Conservation (phyloP, 2,888 invertebrate species). For the Venustoraphidia nigricollis region DNA sequence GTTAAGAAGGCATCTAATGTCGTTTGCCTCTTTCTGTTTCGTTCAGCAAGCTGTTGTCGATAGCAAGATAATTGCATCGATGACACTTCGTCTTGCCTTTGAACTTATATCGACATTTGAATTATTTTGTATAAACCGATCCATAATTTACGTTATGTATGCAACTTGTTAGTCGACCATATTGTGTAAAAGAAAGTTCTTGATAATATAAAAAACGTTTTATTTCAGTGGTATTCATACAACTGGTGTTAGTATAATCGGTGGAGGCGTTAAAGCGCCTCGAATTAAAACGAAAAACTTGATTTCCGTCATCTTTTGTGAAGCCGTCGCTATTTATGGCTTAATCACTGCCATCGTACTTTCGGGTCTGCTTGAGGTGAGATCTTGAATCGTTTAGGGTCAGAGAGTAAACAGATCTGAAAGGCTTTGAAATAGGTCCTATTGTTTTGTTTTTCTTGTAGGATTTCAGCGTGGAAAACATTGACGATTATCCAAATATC, state of each 20-base stretch:
- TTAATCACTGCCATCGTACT: slow-evolving; percentile 96
- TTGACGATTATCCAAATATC: slow-evolving; percentile 23
- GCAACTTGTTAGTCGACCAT: no score
- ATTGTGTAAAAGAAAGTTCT: no score
- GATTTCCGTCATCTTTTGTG: slow-evolving; percentile 98
- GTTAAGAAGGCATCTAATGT: no score
- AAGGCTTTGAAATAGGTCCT: no score
- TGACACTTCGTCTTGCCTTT: no score
- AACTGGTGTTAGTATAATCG: slow-evolving; percentile 90
- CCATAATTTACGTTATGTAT: no score
- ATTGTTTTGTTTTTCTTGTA: slow-evolving; percentile 13
- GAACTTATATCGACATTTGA: no score
- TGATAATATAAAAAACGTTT: not conserved
- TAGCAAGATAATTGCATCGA: no score
- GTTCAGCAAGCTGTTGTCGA: no score
- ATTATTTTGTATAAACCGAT: no score
- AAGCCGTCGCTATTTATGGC: slow-evolving; percentile 99
- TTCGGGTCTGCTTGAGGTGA: slow-evolving; percentile 60
- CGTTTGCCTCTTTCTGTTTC: no score
- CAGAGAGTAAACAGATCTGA: no score
- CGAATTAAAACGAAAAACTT: slow-evolving; percentile 98
- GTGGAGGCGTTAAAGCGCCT: slow-evolving; percentile 96
- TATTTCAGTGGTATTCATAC: slow-evolving; percentile 79
- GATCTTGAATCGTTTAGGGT: slow-evolving; percentile 10
- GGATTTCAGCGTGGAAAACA: slow-evolving; percentile 33